These are phyloP conservation scores for Dolichallabes microphthalmus DNA, from an alignment of 2,113 vertebrate genomes.

Conservation along the genomic window DNA sequence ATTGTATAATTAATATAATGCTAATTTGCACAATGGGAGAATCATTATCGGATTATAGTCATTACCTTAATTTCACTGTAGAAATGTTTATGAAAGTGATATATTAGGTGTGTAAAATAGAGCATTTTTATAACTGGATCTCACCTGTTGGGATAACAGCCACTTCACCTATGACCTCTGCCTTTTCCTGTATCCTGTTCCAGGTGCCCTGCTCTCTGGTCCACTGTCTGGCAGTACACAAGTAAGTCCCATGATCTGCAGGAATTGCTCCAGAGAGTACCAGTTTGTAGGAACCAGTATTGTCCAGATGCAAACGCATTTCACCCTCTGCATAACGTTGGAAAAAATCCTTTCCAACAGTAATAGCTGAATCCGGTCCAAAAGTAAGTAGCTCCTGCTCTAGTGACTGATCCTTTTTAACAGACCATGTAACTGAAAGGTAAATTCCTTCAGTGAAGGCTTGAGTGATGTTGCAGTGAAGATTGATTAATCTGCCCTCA, in stretches of 20 bases:
- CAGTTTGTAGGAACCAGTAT: conserved; percentile 72
- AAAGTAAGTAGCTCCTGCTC: conserved; percentile 76
- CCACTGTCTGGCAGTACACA: conserved; percentile 85
- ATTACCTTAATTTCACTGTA: too few species aligned
- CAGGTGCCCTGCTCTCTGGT: conserved; percentile 77
- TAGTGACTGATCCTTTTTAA: conserved; percentile 58
- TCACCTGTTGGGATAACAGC: conserved; percentile 80
- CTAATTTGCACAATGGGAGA: too few species aligned
- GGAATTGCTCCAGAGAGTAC: conserved; percentile 72
- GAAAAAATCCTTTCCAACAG: conserved; percentile 65
- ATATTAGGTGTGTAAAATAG: neutral
- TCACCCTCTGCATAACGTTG: conserved; percentile 78
- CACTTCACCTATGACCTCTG: conserved; percentile 75
- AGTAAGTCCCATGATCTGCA: conserved; percentile 77
- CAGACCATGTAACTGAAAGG: conserved; percentile 84
- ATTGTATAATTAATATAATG: too few species aligned
- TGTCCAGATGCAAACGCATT: conserved; percentile 76
- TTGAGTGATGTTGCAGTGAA: conserved; percentile 76
- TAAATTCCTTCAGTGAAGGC: conserved; percentile 77
- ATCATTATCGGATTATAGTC: too few species aligned
- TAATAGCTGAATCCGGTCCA: conserved; percentile 79
- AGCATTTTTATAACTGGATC: conserved; percentile 35
- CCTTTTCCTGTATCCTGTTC: conserved; percentile 85
- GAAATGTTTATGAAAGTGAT: too few species aligned
- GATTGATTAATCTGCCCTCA: conserved; percentile 81